phyloP scores from a whole-genome alignment of 2,797 vertebrate genomes.

The Pseudocheirus occidentalis region DNA sequence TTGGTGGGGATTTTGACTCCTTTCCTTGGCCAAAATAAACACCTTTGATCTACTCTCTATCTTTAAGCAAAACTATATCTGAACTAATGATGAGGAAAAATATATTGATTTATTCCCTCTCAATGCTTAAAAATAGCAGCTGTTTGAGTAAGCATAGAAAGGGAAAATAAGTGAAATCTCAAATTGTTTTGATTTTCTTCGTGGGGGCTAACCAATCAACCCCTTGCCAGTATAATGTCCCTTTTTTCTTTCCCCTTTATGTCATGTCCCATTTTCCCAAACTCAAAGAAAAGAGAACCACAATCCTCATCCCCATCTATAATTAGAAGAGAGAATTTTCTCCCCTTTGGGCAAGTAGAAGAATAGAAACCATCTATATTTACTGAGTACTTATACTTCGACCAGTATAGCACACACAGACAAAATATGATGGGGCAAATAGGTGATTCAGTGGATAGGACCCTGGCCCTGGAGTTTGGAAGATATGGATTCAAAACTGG shows the following conservation, averaged over 20 bases:
- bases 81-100: neutral
- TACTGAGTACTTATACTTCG: neutral
- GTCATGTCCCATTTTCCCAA: neutral
- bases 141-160: neutral
- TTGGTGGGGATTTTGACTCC: neutral
- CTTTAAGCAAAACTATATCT: neutral
- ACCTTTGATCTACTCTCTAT: neutral
- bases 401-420: neutral
- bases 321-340: neutral
- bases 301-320: neutral
- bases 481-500: neutral
- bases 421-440: neutral
- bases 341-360: neutral
- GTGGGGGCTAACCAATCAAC: neutral
- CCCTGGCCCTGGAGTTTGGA: neutral
- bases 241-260: neutral
- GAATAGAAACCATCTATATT: neutral
- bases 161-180: neutral
- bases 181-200: neutral
- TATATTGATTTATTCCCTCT: neutral
- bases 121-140: neutral
- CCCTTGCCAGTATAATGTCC: neutral
- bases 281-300: neutral
- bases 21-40: neutral
- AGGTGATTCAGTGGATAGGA: neutral